A percentile compares a stretch with the other conserved stretches of the same genome.
phyloP scores from a whole-genome alignment of 2,888 invertebrate genomes.

The Anarsia innoxiella region DNA sequence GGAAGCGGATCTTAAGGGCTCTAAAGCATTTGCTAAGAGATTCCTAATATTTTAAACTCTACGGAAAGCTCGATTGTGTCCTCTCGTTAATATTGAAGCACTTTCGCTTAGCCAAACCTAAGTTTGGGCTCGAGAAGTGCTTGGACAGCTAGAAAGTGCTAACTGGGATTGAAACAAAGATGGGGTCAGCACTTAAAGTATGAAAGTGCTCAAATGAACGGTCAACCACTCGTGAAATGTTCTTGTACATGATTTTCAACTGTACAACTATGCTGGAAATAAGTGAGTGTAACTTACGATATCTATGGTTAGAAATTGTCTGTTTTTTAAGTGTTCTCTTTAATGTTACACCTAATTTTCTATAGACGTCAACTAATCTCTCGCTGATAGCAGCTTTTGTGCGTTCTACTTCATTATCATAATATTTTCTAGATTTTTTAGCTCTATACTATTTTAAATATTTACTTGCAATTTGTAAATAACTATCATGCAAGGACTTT shows the following conservation, averaged over 20 bases:
- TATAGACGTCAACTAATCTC: constrained; percentile 45
- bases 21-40: constrained; percentile 50
- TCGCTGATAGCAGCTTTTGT: constrained; percentile 17
- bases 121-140: constrained; percentile 27
- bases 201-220: constrained; percentile 35
- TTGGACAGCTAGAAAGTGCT: constrained; percentile 40
- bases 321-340: constrained; percentile 41
- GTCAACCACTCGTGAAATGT: constrained; percentile 28
- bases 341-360: constrained; percentile 35
- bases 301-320: constrained; percentile 67
- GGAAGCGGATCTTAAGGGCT: constrained; percentile 46
- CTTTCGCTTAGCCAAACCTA: constrained; percentile 18
- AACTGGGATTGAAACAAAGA: constrained; percentile 37
- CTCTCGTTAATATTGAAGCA: constrained; percentile 26
- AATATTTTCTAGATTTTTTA: constrained; percentile 4
- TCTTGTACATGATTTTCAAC: constrained; percentile 22
- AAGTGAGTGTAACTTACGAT: constrained; percentile 64
- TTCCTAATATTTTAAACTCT: constrained; percentile 48
- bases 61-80: constrained; percentile 60
- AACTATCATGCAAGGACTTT: constrained; percentile 13
- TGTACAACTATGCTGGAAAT: constrained; percentile 54
- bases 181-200: constrained; percentile 37
- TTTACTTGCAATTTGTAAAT: no score
- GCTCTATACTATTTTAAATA: constrained; percentile 10
- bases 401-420: constrained; percentile 6